Evolutionary conservation across 2,113 vertebrate genomes (phyloP), one percentile per base, ranked within the genome.

Genomic region (Mionectes macconnelli): DNA sequence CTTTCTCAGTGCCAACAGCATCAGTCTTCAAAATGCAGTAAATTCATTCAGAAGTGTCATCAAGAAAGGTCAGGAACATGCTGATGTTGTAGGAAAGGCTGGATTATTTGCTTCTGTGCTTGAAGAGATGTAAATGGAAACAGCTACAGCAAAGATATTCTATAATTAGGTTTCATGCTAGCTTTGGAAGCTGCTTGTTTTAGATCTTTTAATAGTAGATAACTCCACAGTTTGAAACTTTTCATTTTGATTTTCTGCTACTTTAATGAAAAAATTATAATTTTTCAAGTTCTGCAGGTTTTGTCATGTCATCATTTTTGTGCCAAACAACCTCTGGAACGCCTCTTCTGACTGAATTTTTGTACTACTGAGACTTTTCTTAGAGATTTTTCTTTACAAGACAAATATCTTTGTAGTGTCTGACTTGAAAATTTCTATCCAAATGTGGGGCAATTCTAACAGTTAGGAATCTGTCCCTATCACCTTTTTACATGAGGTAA

Each of bases 121-220:
- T 92, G 73, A 93, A 80, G 78, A 95, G 74, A 95, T 95, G 90
- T 96, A 97, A 98, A 98, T 96, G 97, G 96, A 97, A 97, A 94
- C 88, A 97, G 92, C 76, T 85, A 87, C 24, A 40, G 69, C 70
- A 94, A 92, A 97, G 87, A 55, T 90, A 91, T 94, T 95, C 93
- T 97, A 92, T 96, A 97, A 98, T 97, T 97, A 96, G 73, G 74
- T 97, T 97, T 95, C 93, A 89, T 91, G 83, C 94, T 97, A 87
- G 63, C 76, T 97, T 95, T 90, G 89, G 90, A 97, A 94, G 81
- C 95, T 96, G 72, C 79, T 96, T 97, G 87, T 97, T 97, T 95
- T 44, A 93, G 77, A 96, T 64, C 85, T 97, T 97, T 96, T 96
- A 96, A 91, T 78, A 97, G 96, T 84, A 97, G 84, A 85, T 93